Evolutionary conservation across 2,888 invertebrate genomes (phyloP).

Genomic region (Podotricha telesiphe): DNA sequence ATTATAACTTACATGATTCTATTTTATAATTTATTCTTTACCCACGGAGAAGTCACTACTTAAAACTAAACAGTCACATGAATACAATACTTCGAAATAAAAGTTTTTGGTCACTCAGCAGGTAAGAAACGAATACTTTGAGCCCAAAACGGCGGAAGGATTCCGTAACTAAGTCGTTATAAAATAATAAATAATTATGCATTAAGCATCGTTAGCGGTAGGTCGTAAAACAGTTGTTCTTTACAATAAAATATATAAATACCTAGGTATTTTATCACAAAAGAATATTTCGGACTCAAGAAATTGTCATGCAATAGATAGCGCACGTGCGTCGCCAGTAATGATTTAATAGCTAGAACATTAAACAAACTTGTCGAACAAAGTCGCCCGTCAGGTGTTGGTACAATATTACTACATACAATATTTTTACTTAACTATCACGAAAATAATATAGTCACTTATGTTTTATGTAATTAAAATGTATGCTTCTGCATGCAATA

Average conservation of each 20-base stretch:
- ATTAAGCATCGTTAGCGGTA: constrained; percentile 52
- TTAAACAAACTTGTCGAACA: constrained; percentile 62
- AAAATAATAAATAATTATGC: constrained; percentile 60
- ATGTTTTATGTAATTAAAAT: constrained; percentile 70
- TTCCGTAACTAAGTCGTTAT: constrained; percentile 52
- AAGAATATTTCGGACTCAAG: constrained; percentile 46
- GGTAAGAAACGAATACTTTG: constrained; percentile 60
- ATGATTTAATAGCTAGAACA: constrained; percentile 53
- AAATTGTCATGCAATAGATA: constrained; percentile 65
- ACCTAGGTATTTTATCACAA: constrained; percentile 56
- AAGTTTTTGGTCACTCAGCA: constrained; percentile 61
- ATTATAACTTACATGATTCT: constrained; percentile 50
- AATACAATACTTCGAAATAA: constrained; percentile 59
- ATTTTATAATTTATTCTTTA: constrained; percentile 52
- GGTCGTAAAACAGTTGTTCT: constrained; percentile 53
- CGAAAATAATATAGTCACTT: constrained; percentile 78
- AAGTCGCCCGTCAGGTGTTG: constrained; percentile 68
- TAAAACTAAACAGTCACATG: constrained; percentile 68
- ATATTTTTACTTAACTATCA: constrained; percentile 76
- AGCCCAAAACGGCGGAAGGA: constrained; percentile 61
- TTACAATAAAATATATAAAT: constrained; percentile 53
- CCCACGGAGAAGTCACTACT: constrained; percentile 55
- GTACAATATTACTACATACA: constrained; percentile 72
- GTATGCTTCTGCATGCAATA: constrained; percentile 63
- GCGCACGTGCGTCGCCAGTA: constrained; percentile 62